Percentiles rank a stretch among this genome's conserved stretches.
phyloP scores from a whole-genome alignment of 2,888 invertebrate species.

The Apodemia duryi region DNA sequence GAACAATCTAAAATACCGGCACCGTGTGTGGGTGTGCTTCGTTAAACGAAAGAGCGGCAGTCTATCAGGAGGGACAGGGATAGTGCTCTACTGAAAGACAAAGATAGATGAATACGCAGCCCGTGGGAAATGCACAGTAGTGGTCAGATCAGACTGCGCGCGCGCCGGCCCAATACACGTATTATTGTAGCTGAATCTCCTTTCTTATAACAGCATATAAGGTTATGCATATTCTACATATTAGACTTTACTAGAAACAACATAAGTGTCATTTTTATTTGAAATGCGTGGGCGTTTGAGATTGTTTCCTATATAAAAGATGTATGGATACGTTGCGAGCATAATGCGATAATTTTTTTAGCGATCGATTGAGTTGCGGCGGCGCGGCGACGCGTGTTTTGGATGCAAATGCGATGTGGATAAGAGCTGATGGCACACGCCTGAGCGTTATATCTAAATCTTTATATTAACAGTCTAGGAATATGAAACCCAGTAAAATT shows the following conservation, averaged over 20 bases:
- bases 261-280: constrained; percentile 32
- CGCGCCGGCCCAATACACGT: constrained; percentile 79
- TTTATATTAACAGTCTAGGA: constrained; percentile 6
- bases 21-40: constrained; percentile 78
- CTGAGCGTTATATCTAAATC: constrained; percentile 38
- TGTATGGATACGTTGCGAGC: constrained; percentile 47
- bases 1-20: constrained; percentile 76
- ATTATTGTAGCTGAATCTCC: constrained; percentile 74
- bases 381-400: constrained; percentile 63
- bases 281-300: constrained; percentile 29
- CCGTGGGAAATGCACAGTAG: constrained; percentile 81
- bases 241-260: constrained; percentile 24
- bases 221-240: constrained; percentile 34
- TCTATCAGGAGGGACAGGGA: constrained; percentile 67
- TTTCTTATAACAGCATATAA: constrained; percentile 54
- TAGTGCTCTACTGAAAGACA: constrained; percentile 52
- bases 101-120: constrained; percentile 53
- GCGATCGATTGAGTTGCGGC: constrained; percentile 72
- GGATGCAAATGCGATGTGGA: constrained; percentile 72
- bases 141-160: constrained; percentile 77
- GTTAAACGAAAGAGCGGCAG: constrained; percentile 77
- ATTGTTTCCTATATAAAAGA: constrained; percentile 31
- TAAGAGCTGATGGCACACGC: constrained; percentile 56
- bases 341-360: constrained; percentile 71
- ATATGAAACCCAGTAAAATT: neutral